Base-by-base conservation (phyloP, 2,888 invertebrate species). In the Trichogramma dendrolimi region DNA sequence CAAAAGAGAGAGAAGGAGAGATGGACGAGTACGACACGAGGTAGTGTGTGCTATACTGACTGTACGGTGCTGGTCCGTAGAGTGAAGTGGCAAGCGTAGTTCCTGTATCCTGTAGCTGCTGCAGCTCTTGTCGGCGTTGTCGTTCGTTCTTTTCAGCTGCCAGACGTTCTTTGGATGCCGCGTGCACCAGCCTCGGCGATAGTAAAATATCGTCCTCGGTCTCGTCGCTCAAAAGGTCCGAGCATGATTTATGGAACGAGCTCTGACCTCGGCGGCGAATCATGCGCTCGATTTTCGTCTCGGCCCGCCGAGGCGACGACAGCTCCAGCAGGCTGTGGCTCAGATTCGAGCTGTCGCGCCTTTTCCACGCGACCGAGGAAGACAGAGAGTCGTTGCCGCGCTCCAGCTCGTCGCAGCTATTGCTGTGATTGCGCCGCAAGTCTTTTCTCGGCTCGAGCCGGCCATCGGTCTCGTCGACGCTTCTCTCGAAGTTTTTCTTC, bases 51-150 rank as follows among this genome's bases (percentile, higher is more conserved):
- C 27, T 27, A 27, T 84, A 89, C 89, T 87, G 84, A 90, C 90
- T 90, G 81, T 89, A 89, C 63, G 89, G 88, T 70, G 85, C 83
- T 69, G 89, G 89, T 67, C 88, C 89, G 78, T 89, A 90, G 70
- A 91, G 85, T 76, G 88, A 84, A 27, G 27, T 27, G 65, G 90
- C 88, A 79, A 88, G 85, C 75, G 85, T 83, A 69, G 84, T 80
- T 70, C 83, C 80, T 68, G 80, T 27, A 27, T 75, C 67, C 71
- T 70, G 59, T 70, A 67, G 59, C 68, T 67, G 57, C 58, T 67
- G 58, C 63, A 66, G 67, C 68, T 72, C 67, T 69, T 67, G 67
- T 66, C 67, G 68, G 65, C 67, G 56, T 62, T 62, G 58, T 70
- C 64, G 56, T 64, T 58, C 55, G 41, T 11, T 52, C 51, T 14